A percentile compares a stretch with the other conserved stretches of the same genome.
Evolutionary conservation across 2,888 invertebrate genomes (phyloP).

Genomic region (Lasioglossum morio): DNA sequence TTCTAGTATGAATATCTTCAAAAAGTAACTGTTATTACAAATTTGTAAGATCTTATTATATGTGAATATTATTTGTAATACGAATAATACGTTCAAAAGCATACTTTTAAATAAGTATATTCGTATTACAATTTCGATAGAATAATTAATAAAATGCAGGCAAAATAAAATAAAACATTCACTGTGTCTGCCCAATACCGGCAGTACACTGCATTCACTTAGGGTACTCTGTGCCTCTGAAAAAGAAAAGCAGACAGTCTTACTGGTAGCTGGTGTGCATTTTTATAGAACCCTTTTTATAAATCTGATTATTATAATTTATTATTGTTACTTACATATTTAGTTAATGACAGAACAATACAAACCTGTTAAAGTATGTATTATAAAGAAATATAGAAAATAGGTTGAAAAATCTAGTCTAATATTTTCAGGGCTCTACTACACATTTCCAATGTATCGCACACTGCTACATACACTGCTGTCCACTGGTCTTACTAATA

Average conservation of each 20-base stretch:
- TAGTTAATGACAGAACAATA: constrained; percentile 42
- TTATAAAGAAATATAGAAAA: constrained; percentile 28
- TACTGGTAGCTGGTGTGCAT: constrained; percentile 79
- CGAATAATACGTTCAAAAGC: constrained; percentile 5
- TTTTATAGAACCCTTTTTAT: constrained; percentile 70
- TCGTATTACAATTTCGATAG: constrained; percentile 9
- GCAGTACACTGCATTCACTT: constrained; percentile 82
- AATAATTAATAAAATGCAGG: constrained; percentile 57
- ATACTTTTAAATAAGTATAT: constrained; percentile 5
- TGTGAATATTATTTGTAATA: constrained; percentile 6
- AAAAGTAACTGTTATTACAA: constrained; percentile 21
- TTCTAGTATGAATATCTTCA: neutral
- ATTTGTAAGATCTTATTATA: constrained; percentile 10
- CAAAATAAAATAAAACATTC: constrained; percentile 75
- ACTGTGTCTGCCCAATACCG: constrained; percentile 83
- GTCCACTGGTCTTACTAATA: constrained; percentile 75
- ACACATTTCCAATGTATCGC: constrained; percentile 70
- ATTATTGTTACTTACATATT: constrained; percentile 33
- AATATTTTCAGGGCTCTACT: constrained; percentile 52
- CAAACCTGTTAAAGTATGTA: constrained; percentile 44
- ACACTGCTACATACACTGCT: constrained; percentile 77
- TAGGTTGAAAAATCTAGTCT: constrained; percentile 31
- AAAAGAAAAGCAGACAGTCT: constrained; percentile 83
- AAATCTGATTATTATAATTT: constrained; percentile 44
- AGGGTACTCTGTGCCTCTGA: constrained; percentile 82